A percentile compares a stretch with the other conserved stretches of the same genome.
phyloP scores from a whole-genome alignment of 1,140 invertebrate genomes.

The Danaus plexippus region DNA sequence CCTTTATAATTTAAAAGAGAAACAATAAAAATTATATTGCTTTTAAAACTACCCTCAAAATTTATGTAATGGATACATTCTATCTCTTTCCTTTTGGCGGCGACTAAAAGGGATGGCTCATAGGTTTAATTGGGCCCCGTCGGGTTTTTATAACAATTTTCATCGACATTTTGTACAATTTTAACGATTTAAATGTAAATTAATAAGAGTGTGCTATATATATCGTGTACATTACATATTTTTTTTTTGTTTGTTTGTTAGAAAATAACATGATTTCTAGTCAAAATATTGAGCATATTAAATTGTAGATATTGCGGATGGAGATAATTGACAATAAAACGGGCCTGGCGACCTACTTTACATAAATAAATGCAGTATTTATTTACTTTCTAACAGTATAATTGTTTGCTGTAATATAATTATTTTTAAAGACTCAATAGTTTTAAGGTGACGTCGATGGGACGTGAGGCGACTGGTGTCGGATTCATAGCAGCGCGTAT shows the following conservation, averaged over 20 bases:
- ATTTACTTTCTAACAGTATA: conserved; percentile 38
- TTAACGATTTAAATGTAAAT: conserved; percentile 51
- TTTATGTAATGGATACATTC: too few relatives aligned
- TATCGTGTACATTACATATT: conserved; percentile 57
- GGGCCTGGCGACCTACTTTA: conserved; percentile 48
- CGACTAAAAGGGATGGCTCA: too few relatives aligned
- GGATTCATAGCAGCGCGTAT: neutral
- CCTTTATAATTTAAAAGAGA: conserved; percentile 7
- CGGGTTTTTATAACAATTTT: conserved; percentile 34
- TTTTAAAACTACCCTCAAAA: too few relatives aligned
- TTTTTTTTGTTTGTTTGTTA: conserved; percentile 61
- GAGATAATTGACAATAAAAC: conserved; percentile 65
- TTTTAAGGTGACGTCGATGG: conserved; percentile 13
- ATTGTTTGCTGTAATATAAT: conserved; percentile 26
- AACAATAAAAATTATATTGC: too few relatives aligned
- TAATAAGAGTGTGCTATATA: conserved; percentile 47
- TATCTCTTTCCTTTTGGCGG: too few relatives aligned
- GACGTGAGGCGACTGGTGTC: conserved; percentile 2
- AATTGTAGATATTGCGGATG: conserved; percentile 63
- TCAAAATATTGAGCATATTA: conserved; percentile 71
- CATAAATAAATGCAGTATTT: conserved; percentile 60
- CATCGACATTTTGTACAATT: conserved; percentile 64
- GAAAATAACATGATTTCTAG: conserved; percentile 70
- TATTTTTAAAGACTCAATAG: conserved; percentile 23
- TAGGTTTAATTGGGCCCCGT: neutral